These are phyloP conservation scores for Physocephala rufipes DNA, from an alignment of 2,888 invertebrate genomes.

Conservation along the genomic window DNA sequence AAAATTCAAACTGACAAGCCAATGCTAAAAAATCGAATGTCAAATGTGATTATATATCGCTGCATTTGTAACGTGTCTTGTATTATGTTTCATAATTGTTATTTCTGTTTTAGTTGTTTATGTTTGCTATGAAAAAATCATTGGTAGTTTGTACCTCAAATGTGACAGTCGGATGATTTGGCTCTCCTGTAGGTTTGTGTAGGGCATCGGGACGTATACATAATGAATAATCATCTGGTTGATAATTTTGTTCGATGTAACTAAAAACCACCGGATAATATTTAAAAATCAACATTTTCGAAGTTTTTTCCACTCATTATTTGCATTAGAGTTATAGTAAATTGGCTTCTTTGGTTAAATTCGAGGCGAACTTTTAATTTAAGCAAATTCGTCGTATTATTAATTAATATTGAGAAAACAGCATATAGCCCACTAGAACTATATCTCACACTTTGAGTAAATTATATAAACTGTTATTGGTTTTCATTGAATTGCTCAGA, in stretches of 20 bases:
- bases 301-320: background rate
- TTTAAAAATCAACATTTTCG: conserved; percentile 26
- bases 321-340: background rate
- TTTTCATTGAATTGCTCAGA: background rate
- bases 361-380: background rate
- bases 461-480: background rate
- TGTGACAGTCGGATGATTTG: conserved; percentile 72
- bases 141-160: conserved; percentile 68
- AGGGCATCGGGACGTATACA: conserved; percentile 75
- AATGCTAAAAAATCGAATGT: too few relatives aligned
- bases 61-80: conserved; percentile 5
- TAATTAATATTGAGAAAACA: too few relatives aligned
- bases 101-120: conserved; percentile 17
- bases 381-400: conserved; percentile 11
- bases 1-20: too few relatives aligned
- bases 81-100: conserved; percentile 17
- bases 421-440: too few relatives aligned
- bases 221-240: conserved; percentile 76
- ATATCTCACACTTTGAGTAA: background rate
- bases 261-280: conserved; percentile 66
- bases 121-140: conserved; percentile 18
- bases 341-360: conserved; percentile 15
- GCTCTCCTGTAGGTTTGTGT: conserved; percentile 72
- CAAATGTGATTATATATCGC: background rate
- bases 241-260: conserved; percentile 75